Conservation (phyloP, 2,113 vertebrate genomes). For the Mustela nigripes region DNA sequence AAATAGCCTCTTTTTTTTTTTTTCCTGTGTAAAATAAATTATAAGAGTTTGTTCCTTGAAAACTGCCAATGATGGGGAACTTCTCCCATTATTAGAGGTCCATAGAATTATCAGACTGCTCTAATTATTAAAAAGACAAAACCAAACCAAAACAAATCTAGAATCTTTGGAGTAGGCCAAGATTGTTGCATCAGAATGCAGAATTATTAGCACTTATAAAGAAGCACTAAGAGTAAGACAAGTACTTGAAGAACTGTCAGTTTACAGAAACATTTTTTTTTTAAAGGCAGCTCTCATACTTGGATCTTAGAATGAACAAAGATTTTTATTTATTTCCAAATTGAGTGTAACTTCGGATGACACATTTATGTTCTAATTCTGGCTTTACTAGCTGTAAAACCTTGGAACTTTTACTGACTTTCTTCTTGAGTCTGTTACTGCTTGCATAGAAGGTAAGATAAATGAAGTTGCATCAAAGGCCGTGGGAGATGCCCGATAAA, state of each 20-base stretch:
- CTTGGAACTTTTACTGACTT: background rate
- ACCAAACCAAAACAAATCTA: background rate
- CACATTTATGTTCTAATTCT: background rate
- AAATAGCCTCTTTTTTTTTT: background rate
- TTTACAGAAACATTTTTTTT: background rate
- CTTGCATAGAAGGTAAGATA: background rate
- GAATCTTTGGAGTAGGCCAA: background rate
- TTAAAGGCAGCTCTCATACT: background rate
- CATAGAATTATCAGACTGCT: background rate
- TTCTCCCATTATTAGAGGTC: background rate
- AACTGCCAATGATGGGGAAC: background rate
- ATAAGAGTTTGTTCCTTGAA: background rate
- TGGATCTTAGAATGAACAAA: constrained; percentile 28
- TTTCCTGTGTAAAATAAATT: background rate
- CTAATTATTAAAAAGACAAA: constrained; percentile 4
- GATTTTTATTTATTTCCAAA: constrained; percentile 49
- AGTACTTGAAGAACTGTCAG: constrained; percentile 47
- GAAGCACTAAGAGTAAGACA: background rate
- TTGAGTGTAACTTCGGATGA: background rate
- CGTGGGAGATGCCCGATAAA: background rate
- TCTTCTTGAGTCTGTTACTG: constrained; percentile 2
- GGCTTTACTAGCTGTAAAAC: background rate
- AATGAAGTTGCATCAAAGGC: background rate
- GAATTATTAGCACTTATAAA: background rate
- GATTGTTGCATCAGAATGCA: background rate